phyloP scores from a whole-genome alignment of 92 coral and sea anemone genomes.

The Micromussa lordhowensis region DNA sequence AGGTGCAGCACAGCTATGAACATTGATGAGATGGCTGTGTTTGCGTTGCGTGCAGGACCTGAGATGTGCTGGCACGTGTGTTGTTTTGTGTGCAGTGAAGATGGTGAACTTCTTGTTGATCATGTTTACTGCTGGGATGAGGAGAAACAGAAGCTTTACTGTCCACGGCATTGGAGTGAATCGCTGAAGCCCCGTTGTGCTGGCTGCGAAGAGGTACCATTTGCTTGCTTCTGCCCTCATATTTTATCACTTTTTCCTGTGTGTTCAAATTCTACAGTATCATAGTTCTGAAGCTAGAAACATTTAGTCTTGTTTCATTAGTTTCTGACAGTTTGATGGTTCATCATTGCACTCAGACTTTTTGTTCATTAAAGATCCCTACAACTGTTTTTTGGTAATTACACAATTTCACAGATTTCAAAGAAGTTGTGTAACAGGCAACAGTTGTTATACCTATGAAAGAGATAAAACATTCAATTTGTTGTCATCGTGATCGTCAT shows the following conservation, averaged over 20 bases:
- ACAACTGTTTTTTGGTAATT: no score
- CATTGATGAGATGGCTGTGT: constrained; percentile 91
- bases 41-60: constrained; percentile 85
- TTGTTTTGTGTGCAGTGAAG: constrained; percentile 88
- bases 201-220: constrained; percentile 94
- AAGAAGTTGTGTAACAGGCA: not conserved
- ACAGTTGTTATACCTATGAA: not conserved
- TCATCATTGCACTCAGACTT: no score
- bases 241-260: not conserved
- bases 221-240: not conserved
- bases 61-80: constrained; percentile 84
- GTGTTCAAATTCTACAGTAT: not conserved
- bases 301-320: no score
- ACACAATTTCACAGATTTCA: no score
- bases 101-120: constrained; percentile 83
- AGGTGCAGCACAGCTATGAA: constrained; percentile 72
- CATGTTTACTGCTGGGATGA: constrained; percentile 76
- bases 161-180: constrained; percentile 91
- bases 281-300: no score
- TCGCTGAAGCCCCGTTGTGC: constrained; percentile 92
- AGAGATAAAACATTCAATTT: not conserved
- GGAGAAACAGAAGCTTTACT: constrained; percentile 70
- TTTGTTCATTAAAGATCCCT: no score
- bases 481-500: no score
- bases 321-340: no score